phyloP scores from a whole-genome alignment of 2,797 vertebrate genomes.

The Premnoplex brunnescens region DNA sequence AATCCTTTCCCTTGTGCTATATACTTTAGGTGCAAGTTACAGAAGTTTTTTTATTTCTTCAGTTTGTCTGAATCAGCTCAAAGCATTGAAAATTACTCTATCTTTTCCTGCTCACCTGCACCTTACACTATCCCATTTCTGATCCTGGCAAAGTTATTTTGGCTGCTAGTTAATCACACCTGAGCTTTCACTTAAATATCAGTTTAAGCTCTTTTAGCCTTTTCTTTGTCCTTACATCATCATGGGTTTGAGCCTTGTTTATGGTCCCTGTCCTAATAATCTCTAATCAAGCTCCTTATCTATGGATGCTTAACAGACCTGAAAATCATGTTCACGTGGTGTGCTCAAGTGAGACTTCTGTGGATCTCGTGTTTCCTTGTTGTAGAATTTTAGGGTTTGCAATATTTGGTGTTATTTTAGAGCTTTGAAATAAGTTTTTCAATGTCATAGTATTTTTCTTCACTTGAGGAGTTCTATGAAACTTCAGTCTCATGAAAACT shows the following conservation, averaged over 20 bases:
- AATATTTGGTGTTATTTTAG: background rate
- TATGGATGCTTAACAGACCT: background rate
- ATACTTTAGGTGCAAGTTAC: background rate
- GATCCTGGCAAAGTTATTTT: background rate
- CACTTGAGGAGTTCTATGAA: background rate
- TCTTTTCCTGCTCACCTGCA: background rate
- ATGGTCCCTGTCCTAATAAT: background rate
- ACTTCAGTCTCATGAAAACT: background rate
- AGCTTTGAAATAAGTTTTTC: background rate
- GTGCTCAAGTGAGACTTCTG: background rate
- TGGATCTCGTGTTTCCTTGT: background rate
- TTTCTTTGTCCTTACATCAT: background rate
- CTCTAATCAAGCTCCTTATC: background rate
- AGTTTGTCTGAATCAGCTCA: background rate
- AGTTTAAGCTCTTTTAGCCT: background rate
- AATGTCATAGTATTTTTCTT: background rate
- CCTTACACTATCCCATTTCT: background rate
- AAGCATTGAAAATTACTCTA: background rate
- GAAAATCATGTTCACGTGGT: background rate
- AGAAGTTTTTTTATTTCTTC: background rate
- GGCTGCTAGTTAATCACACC: background rate
- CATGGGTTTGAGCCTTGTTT: background rate
- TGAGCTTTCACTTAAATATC: background rate
- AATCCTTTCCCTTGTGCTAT: accelerated
- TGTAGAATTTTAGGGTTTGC: background rate